Base-by-base conservation (phyloP, 2,888 invertebrate species). In the Poecilobothrus nobilitatus region DNA sequence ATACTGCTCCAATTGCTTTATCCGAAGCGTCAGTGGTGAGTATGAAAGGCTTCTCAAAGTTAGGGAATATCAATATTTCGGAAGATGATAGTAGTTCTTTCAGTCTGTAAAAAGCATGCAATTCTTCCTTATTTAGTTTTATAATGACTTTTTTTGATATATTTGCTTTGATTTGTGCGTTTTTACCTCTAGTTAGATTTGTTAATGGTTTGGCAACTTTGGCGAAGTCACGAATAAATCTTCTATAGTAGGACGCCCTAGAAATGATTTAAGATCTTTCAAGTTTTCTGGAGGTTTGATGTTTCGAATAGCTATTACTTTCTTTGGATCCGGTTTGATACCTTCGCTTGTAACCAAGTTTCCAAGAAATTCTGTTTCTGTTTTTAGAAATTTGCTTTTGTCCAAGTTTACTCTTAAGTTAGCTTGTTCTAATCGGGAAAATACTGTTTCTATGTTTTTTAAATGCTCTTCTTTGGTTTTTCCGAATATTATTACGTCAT, bases 401-500 rank as follows among this genome's bases (percentile, higher is more conserved):
- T 37, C 37, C 2, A 37, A 12, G 37, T 37, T 37, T 37, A 37
- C 37, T 37, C 37, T 37, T 37, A 37, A 37, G 2, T 37, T 12
- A 1, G 12, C 37, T 8, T 37, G 10, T 8, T 37, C 12, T 37
- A 22, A 8, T 63, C 20, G 9, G 5, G 22, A 9, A 22, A 63
- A 63, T 21, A 63, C 20, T 21, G 27, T 33, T 33, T 10, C 67
- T 18, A 72, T 27, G 21, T 71, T 71, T 65, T 65, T 10, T 4
- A 71, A 22, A 63, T 71, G 72, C 20, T 70, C 68, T n/a, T 63
- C 61, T 33, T 41, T 65, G 22, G 34, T 69, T 65, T 68, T 70
- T 18, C 70, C 71, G 66, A 71, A 71, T 21, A 73, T 70, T 10
- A 74, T 74, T 1, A 73, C 70, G 64, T 74, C 73, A 44, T 73